A percentile compares a stretch with the other conserved stretches of the same genome.
These are phyloP conservation scores for Orycteropus afer DNA, from an alignment of 2,113 vertebrate genomes.

Conservation along the genomic window DNA sequence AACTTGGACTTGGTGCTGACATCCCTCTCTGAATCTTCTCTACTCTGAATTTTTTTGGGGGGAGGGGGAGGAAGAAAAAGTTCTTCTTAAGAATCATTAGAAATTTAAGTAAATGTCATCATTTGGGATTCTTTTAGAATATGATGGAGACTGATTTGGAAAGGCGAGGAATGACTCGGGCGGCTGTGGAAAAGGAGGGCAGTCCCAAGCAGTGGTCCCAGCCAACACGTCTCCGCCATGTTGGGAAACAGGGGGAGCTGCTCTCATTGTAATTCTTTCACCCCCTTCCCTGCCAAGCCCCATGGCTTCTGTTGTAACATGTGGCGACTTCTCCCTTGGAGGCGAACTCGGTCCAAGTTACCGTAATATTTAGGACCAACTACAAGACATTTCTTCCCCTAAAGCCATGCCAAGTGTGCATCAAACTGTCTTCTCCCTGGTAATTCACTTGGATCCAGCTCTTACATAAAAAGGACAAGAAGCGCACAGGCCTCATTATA, in stretches of 20 bases:
- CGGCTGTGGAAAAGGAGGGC: not conserved
- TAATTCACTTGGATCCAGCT: constrained; percentile 34
- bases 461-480: constrained; percentile 11
- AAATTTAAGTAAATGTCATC: not conserved
- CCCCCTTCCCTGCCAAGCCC: constrained; percentile 65
- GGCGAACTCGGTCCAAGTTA: constrained; percentile 66
- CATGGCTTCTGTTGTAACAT: constrained; percentile 73
- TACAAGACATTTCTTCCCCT: constrained; percentile 74
- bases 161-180: not conserved
- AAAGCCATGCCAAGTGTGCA: constrained; percentile 62
- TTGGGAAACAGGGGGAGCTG: not conserved
- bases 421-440: constrained; percentile 40
- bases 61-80: not conserved
- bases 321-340: constrained; percentile 72
- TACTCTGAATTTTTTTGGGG: not conserved
- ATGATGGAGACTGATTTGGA: not conserved
- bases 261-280: not conserved
- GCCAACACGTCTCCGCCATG: not conserved
- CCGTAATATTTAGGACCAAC: constrained; percentile 70
- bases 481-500: not conserved
- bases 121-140: not conserved
- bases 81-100: constrained; percentile 26
- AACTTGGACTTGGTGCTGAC: not conserved
- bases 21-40: not conserved
- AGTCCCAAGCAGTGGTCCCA: not conserved